Evolutionary conservation across 2,797 vertebrate genomes (phyloP).

Genomic region (Poeciliopsis turneri): DNA sequence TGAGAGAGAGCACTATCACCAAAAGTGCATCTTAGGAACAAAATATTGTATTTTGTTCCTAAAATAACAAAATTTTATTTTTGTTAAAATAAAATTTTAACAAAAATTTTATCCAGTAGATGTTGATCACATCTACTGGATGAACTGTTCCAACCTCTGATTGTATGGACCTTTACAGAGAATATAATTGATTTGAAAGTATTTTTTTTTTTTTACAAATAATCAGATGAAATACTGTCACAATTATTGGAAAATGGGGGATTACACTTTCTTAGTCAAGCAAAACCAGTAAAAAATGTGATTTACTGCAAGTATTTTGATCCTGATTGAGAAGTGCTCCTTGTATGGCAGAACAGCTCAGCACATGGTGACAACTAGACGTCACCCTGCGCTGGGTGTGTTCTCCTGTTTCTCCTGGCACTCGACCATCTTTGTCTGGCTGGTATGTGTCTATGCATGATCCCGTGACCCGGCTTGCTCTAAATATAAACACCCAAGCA

Average conservation of each 20-base stretch:
- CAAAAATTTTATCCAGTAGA: no score
- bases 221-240: background rate
- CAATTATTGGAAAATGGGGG: background rate
- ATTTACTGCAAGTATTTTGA: conserved; percentile 16
- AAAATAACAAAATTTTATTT: no score
- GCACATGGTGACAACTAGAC: conserved; percentile 15
- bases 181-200: background rate
- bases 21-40: conserved; percentile 76
- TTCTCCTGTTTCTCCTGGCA: conserved; percentile 39
- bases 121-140: background rate
- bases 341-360: conserved; percentile 35
- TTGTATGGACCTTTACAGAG: background rate
- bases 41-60: conserved; percentile 12
- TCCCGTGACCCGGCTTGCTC: conserved; percentile 58
- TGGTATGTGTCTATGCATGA: conserved; percentile 56
- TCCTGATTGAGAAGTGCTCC: conserved; percentile 16
- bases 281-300: background rate
- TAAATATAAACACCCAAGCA: conserved; percentile 67
- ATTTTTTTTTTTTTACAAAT: background rate
- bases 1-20: conserved; percentile 60
- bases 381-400: conserved; percentile 10
- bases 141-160: background rate
- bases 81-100: no score
- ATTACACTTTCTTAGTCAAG: background rate
- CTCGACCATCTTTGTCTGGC: conserved; percentile 65